These are phyloP conservation scores for Listronotus bonariensis DNA, from an alignment of 1,140 invertebrate genomes.

Conservation along the genomic window DNA sequence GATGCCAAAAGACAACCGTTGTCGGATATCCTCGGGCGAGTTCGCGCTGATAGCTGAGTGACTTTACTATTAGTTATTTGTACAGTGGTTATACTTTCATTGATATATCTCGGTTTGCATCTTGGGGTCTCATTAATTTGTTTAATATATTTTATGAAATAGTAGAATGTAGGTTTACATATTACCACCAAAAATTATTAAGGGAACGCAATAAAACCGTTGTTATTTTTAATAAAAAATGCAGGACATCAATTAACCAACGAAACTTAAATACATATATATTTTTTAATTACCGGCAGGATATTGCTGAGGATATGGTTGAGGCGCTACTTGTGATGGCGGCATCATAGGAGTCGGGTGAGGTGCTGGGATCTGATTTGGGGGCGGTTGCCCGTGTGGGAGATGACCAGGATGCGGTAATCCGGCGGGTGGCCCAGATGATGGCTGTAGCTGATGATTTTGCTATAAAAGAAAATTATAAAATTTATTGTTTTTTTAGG, in stretches of 20 bases:
- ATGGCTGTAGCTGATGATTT: neutral
- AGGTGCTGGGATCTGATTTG: conserved; percentile 33
- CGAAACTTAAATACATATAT: neutral
- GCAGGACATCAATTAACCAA: neutral
- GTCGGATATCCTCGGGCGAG: too few species aligned
- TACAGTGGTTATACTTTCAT: too few species aligned
- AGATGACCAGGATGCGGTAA: conserved; percentile 29
- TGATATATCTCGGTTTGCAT: too few species aligned
- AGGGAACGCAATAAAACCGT: neutral
- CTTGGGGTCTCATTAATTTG: too few species aligned
- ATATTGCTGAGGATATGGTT: conserved; percentile 54
- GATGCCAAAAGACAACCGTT: too few species aligned
- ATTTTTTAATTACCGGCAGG: conserved; percentile 11
- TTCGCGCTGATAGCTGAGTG: too few species aligned
- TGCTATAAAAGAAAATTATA: neutral
- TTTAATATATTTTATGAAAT: too few species aligned
- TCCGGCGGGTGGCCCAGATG: neutral
- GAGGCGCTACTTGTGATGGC: conserved; percentile 57
- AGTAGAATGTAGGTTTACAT: too few species aligned
- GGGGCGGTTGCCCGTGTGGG: conserved; percentile 39
- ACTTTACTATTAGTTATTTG: too few species aligned
- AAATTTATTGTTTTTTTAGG: too few species aligned
- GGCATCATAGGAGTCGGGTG: conserved; percentile 58
- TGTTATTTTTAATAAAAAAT: neutral
- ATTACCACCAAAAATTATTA: too few species aligned